phyloP scores from a whole-genome alignment of 1,140 invertebrate species.

The Drosophila obscura region DNA sequence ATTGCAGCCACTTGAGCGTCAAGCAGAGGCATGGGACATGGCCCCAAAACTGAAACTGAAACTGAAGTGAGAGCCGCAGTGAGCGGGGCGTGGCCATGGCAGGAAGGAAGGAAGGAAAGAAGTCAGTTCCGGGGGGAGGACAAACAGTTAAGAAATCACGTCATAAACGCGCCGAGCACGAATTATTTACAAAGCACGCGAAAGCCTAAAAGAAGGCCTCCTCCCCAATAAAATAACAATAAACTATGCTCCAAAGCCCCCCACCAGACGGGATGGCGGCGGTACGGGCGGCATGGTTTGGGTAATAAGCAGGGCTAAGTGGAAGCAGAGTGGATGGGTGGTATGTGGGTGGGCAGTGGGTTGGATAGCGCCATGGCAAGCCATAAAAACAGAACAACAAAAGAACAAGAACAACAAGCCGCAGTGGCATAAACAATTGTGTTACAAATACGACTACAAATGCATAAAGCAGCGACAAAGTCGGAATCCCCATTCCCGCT shows the following conservation, averaged over 20 bases:
- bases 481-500: slow-evolving; percentile 1
- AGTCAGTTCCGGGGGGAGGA: slow-evolving; percentile 10
- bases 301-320: no score
- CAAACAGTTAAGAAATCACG: slow-evolving; percentile 75
- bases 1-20: slow-evolving; percentile 43
- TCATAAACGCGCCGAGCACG: slow-evolving; percentile 78
- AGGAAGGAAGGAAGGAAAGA: neutral
- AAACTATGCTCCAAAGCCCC: slow-evolving; percentile 70
- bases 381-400: slow-evolving; percentile 68
- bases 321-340: slow-evolving; percentile 6
- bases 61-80: slow-evolving; percentile 2
- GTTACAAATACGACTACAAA: slow-evolving; percentile 81
- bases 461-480: slow-evolving; percentile 70
- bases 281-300: no score
- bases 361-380: slow-evolving; percentile 28
- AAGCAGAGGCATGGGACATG: slow-evolving; percentile 37
- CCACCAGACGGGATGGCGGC: slow-evolving; percentile 14
- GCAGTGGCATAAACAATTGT: slow-evolving; percentile 77
- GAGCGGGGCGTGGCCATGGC: slow-evolving; percentile 24
- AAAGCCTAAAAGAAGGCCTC: slow-evolving; percentile 73
- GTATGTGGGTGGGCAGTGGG: slow-evolving; percentile 20
- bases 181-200: slow-evolving; percentile 79
- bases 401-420: slow-evolving; percentile 51
- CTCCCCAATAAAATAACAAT: slow-evolving; percentile 79
- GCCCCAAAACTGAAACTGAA: neutral